A percentile compares a stretch with the other conserved stretches of the same genome.
These are phyloP conservation scores for Trachythela sp. DNA, from an alignment of 64 coral and sea anemone genomes.

Conservation along the genomic window DNA sequence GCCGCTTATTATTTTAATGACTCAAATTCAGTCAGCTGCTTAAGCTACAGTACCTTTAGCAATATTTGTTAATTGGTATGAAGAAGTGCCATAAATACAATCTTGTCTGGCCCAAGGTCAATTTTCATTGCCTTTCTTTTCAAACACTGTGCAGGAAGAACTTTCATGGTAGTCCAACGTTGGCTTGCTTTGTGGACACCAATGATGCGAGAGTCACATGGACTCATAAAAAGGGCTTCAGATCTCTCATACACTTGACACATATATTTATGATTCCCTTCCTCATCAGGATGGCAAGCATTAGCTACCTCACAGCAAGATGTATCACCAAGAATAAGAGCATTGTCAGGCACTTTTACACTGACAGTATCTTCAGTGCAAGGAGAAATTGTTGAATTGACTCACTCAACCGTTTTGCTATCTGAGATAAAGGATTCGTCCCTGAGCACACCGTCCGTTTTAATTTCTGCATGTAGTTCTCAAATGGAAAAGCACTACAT, in stretches of 20 bases:
- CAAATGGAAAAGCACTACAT: not conserved
- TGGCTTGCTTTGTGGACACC: not conserved
- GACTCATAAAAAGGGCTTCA: not conserved
- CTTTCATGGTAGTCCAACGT: not conserved
- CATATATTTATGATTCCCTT: not conserved
- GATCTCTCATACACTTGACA: not conserved
- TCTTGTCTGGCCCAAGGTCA: not conserved
- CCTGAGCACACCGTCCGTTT: not conserved
- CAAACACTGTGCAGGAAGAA: not conserved
- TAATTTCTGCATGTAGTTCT: constrained; percentile 6
- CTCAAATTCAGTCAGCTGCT: not conserved
- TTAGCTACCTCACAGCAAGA: not conserved
- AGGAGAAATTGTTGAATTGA: not conserved
- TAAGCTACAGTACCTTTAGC: not conserved
- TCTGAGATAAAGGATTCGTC: not conserved
- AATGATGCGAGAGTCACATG: constrained; percentile 4
- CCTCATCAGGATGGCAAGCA: not conserved
- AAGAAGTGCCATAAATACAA: not conserved
- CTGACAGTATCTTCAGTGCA: not conserved
- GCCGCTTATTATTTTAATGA: not conserved
- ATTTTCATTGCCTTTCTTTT: not conserved
- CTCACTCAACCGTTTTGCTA: not conserved
- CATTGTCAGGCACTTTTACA: not conserved
- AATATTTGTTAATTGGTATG: not conserved
- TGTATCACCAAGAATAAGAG: not conserved